Base-by-base conservation (phyloP, 1,140 invertebrate species). In the Platyura marginata region DNA sequence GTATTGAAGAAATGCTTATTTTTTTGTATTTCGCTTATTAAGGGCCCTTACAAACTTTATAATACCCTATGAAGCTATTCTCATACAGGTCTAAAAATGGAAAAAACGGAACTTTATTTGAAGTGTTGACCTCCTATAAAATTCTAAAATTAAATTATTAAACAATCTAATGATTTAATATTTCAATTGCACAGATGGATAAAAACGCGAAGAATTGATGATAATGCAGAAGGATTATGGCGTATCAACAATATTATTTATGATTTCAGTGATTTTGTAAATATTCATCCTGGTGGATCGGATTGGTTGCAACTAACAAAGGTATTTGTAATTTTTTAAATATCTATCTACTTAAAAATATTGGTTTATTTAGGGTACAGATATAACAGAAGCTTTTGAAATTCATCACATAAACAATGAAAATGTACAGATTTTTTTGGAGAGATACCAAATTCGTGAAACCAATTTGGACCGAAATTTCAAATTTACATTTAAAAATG, bases 311-410 rank as follows among this genome's bases (percentile, higher is more conserved):
- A 56, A 6, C 47, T 77, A 13, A 79, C 77, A 2, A 68, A 69
- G 52, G 69, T 70, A 52, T 20, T 35, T 41, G 15, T 15, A 35
- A 8, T 10, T 35, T 10, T 35, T 35, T 15, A 10, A 29, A 6
- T 29, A 8, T 8, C 6, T 29, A 29, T 29, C 25, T 29, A 29
- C 6, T 29, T 29, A 29, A 29, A 29, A 29, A 29, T 8, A 29
- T 29, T 29, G 6, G 25, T 29, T 29, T 13, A 29, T 60, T 35
- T 48, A 68, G 52, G 77, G 76, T 1, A 79, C 71, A 0, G 79
- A 82, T 48, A 79, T 82, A 2, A 82, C 79, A 1, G 79, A 82
- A 59, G 63, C 69, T 9, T 82, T 81, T 45, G 74, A 81, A 62
- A 48, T 51, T 1, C 73, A 72, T 56, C 79, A 77, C 49, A 48